Conservation (phyloP, 2,888 invertebrate species). For the Campopleginae sp. region DNA sequence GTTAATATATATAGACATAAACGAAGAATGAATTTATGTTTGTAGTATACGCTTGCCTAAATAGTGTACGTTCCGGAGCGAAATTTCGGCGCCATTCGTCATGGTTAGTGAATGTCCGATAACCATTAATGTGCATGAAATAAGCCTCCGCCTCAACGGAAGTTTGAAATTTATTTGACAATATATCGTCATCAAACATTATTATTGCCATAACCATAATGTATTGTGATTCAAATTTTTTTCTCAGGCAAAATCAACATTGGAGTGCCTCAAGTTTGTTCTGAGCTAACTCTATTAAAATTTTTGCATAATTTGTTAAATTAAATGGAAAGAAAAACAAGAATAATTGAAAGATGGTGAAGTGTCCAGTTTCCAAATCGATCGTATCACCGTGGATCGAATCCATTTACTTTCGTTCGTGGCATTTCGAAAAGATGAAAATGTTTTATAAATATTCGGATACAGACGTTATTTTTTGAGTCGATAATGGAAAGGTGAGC, state of each 20-base stretch:
- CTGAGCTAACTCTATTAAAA: background rate
- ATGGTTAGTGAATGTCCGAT: slow-evolving; percentile 28
- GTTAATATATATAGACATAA: slow-evolving; percentile 2
- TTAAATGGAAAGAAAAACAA: background rate
- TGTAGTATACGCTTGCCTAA: slow-evolving; percentile 28
- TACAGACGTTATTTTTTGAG: background rate
- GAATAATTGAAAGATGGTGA: background rate
- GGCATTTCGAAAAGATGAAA: background rate
- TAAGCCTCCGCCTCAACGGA: slow-evolving; percentile 10
- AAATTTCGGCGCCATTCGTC: slow-evolving; percentile 45
- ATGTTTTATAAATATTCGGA: background rate
- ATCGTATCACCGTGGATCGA: background rate
- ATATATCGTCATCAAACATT: slow-evolving; percentile 14
- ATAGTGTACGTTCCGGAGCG: slow-evolving; percentile 31
- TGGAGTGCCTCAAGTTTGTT: background rate
- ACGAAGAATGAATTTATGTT: slow-evolving; percentile 30
- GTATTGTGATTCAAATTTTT: background rate
- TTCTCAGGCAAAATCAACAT: background rate
- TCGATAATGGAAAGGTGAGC: background rate
- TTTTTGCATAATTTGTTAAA: background rate
- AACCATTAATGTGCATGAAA: slow-evolving; percentile 15
- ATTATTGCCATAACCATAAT: background rate
- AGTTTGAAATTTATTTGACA: slow-evolving; percentile 5
- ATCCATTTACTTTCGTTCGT: background rate
- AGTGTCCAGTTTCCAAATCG: background rate